Base-by-base conservation (phyloP, 37 sponge, comb jelly and placozoan genomes). In the Chondrilla cf. caribensis region DNA sequence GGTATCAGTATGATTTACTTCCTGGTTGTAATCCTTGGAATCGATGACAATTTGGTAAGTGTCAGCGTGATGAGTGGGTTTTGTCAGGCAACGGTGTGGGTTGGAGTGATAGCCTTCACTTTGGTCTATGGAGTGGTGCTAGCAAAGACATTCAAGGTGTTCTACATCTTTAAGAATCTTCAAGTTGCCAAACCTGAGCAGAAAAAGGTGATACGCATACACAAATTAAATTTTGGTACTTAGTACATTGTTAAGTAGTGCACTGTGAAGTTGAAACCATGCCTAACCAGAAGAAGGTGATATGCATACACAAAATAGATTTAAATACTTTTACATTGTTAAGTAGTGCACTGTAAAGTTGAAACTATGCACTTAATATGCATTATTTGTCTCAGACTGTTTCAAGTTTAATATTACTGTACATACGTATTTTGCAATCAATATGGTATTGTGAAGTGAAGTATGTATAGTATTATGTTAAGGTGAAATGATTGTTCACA, bases 71-170 rank as follows among this genome's bases (percentile, higher is more conserved):
- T n/a, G 8, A 65, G 67, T 65, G 67, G 22, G 14, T n/a, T 65
- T 8, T 65, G 67, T n/a, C 67, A 65, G 67, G 9, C 28, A 9
- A 65, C 84, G 19, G 33, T 85, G 7, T 90, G 90, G 90, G 35
- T 90, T 9, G 83, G 58, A 29, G 82, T 71, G 41, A 33, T 85
- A 11, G 86, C 86, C 11, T 90, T 90, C 79, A 72, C 86, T 15
- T 54, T 90, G 22, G 28, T 90, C 19, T 90, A 84, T 79, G 90
- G 90, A 22, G 76, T 86, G 25, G 77, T 90, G 28, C 76, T 90
- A 75, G 83, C 67, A 44, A 85, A 90, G 79, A 85, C 86, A 32
- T 90, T 85, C 82, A 11, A 17, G 17, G 17, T 55, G 17, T 55
- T 19, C 17, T 55, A 55, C 17, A 17, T 55, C 57, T 55, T 55